Evolutionary conservation across 2,888 invertebrate species (phyloP).

Genomic region (Sinhomidia bicolor): DNA sequence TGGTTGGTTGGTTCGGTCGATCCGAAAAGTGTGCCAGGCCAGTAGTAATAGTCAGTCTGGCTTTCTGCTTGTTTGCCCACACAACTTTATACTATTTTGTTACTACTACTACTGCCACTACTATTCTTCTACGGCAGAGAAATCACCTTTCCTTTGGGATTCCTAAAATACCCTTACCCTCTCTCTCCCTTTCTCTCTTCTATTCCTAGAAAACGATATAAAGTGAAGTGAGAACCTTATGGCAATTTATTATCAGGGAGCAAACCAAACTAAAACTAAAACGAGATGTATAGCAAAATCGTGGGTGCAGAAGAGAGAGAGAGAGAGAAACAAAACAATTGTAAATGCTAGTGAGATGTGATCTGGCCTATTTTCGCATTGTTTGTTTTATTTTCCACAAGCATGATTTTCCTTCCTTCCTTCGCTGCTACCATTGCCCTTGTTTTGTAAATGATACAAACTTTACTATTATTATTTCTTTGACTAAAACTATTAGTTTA

Average conservation of each 20-base stretch:
- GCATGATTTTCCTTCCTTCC: slow-evolving; percentile 14
- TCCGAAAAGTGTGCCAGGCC: slow-evolving; percentile 69
- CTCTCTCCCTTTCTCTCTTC: too few species aligned
- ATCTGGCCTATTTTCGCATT: slow-evolving; percentile 65
- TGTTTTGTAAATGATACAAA: slow-evolving; percentile 12
- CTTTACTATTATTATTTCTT: too few species aligned
- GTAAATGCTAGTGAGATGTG: slow-evolving; percentile 59
- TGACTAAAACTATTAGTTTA: background rate
- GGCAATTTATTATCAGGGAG: slow-evolving; percentile 64
- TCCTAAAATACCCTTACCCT: slow-evolving; percentile 66
- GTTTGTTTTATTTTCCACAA: slow-evolving; percentile 41
- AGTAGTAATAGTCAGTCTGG: slow-evolving; percentile 61
- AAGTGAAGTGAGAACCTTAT: slow-evolving; percentile 64
- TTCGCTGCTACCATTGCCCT: too few species aligned
- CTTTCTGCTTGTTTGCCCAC: slow-evolving; percentile 68
- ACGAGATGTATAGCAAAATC: background rate
- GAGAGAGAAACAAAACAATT: slow-evolving; percentile 51
- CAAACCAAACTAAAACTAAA: slow-evolving; percentile 40
- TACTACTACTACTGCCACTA: slow-evolving; percentile 33
- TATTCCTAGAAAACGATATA: slow-evolving; percentile 13
- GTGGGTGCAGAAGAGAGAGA: background rate
- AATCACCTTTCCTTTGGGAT: slow-evolving; percentile 72
- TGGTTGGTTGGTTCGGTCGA: slow-evolving; percentile 37
- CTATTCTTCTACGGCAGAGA: slow-evolving; percentile 13
- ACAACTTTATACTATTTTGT: slow-evolving; percentile 34